Evolutionary conservation across 53 echinoderm and acorn worm genomes (phyloP).

Genomic region (Mesocentrotus franciscanus): DNA sequence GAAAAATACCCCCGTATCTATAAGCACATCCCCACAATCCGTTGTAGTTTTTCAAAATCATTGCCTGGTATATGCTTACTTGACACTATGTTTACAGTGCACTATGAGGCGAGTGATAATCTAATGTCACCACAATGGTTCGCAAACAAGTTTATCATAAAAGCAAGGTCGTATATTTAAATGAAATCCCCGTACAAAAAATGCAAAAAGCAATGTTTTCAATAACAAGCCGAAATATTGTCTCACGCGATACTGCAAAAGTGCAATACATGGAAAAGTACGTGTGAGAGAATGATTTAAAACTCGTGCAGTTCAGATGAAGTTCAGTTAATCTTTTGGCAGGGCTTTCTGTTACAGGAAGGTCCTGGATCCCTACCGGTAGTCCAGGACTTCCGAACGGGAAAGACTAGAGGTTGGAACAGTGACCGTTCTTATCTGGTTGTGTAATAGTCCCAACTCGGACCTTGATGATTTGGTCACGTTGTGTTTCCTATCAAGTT

Average conservation of each 20-base stretch:
- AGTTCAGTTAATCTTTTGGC: constrained; percentile 25
- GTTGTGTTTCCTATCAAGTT: background rate
- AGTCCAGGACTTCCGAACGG: constrained; percentile 23
- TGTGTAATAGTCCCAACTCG: background rate
- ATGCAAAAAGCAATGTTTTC: background rate
- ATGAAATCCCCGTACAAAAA: background rate
- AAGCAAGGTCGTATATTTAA: constrained; percentile 11
- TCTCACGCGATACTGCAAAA: constrained; percentile 24
- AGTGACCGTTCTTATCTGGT: constrained; percentile 4
- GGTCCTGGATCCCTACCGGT: background rate
- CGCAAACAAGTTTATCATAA: background rate
- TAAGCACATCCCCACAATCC: too few species aligned
- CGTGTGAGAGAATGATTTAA: background rate
- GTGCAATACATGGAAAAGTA: background rate
- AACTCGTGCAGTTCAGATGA: background rate
- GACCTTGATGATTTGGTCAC: background rate
- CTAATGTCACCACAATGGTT: background rate
- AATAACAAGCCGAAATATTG: background rate
- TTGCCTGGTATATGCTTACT: background rate
- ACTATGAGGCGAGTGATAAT: background rate
- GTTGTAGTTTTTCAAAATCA: too few species aligned
- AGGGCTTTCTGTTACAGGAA: background rate
- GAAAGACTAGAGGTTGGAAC: background rate
- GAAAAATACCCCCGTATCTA: background rate
- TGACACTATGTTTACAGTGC: background rate